A percentile compares a stretch with the other conserved stretches of the same genome.
Conservation (phyloP, 2,888 invertebrate genomes). For the Apomyelois bistriatella region DNA sequence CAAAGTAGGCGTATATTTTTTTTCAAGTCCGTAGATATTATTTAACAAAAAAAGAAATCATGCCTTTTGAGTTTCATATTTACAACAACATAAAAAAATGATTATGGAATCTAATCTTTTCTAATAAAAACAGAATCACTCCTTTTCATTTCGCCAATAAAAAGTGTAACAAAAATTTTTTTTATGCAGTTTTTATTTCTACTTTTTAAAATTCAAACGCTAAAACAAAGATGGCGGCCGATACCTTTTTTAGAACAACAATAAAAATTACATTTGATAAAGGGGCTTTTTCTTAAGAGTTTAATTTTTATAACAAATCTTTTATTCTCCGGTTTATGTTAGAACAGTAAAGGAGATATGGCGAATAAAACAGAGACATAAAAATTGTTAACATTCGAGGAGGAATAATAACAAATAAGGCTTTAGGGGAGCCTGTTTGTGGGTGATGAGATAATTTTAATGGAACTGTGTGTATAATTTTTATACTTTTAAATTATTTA, state of each 20-base stretch:
- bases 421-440: constrained; percentile 9
- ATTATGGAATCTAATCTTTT: constrained; percentile 2
- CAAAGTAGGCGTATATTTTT: too few relatives aligned
- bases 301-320: constrained; percentile 74
- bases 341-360: constrained; percentile 57
- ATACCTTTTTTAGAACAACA: constrained; percentile 53
- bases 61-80: too few relatives aligned
- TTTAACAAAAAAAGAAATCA: too few relatives aligned
- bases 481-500: too few relatives aligned
- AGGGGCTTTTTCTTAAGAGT: constrained; percentile 62
- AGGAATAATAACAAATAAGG: constrained; percentile 53
- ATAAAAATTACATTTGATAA: constrained; percentile 68
- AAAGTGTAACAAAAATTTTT: constrained; percentile 36
- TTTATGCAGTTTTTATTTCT: constrained; percentile 49
- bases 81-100: constrained; percentile 3
- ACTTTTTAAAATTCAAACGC: constrained; percentile 56
- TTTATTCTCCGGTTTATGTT: constrained; percentile 64
- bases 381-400: constrained; percentile 55
- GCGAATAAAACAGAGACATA: constrained; percentile 57
- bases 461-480: not conserved
- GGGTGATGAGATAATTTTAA: constrained; percentile 3
- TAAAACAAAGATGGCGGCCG: constrained; percentile 59
- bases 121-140: constrained; percentile 1
- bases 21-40: too few relatives aligned
- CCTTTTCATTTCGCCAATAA: constrained; percentile 38